Evolutionary conservation across 2,888 invertebrate species (phyloP), one percentile per base, ranked within the genome.

Genomic region (Sminthurides aquaticus): DNA sequence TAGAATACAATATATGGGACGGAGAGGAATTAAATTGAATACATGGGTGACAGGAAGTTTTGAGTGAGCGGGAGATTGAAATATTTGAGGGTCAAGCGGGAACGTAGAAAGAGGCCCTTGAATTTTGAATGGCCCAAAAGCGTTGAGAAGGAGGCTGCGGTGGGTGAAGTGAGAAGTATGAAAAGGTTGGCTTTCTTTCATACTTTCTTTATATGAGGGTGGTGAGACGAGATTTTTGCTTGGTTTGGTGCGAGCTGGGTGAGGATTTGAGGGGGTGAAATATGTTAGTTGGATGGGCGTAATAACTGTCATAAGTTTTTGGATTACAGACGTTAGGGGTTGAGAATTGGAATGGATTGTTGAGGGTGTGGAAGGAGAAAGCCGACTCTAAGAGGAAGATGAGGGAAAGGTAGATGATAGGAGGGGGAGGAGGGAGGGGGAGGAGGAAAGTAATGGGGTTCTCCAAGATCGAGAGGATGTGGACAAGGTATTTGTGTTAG

Each of bases 401-500:
- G 43, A 56, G 24, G 27, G 18, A 28, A 20, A 48, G 20, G 61
- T 25, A 11, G n/a, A 54, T 57, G 25, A 27, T 22, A 57, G n/a
- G 24, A 24, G 11, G 18, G 22, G 22, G 48, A 15, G 48, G 48
- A 18, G 48, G 48, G 18, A 43, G 18, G 48, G 11, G 48, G 48
- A 43, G 48, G 48, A 18, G 11, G 54, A 52, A n/a, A 52, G 43
- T 34, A 34, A 34, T 34, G 43, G 43, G 8, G 15, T 15, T 11
- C 43, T 34, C n/a, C 43, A 34, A 34, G 43, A 34, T 34, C 8
- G 43, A 34, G 56, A 56, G 11, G 5, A 56, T 5, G 28, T 26
- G 20, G 28, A 57, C 27, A 26, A 58, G 58, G 58, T 43, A 58
- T 58, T 58, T 58, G 34, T 24, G 58, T 54, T 59, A 20, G 57